Evolutionary conservation across 1,140 invertebrate genomes (phyloP).

Genomic region (Hycleus cichorii): DNA sequence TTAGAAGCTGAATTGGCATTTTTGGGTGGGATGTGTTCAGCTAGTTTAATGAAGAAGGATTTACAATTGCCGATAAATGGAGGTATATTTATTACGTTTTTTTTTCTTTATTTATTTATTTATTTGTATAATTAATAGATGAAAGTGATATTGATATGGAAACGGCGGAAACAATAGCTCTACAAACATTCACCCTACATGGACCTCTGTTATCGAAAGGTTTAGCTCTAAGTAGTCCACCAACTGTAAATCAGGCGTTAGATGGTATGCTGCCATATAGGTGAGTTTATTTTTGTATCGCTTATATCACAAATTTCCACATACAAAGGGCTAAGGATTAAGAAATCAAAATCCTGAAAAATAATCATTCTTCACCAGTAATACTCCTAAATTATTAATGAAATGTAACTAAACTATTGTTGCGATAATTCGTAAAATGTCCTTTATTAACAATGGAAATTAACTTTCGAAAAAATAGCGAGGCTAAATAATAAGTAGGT

Average conservation of each 20-base stretch:
- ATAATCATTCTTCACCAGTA: too few relatives aligned
- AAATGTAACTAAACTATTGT: too few relatives aligned
- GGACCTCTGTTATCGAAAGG: slow-evolving; percentile 76
- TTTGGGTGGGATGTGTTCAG: slow-evolving; percentile 83
- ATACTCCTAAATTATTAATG: too few relatives aligned
- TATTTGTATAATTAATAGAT: slow-evolving; percentile 42
- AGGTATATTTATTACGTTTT: slow-evolving; percentile 41
- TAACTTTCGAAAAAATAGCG: too few relatives aligned
- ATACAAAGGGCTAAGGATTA: too few relatives aligned
- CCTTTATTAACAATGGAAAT: too few relatives aligned
- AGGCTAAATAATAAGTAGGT: too few relatives aligned
- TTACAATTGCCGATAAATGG: slow-evolving; percentile 62
- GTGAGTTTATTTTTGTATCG: slow-evolving; percentile 46
- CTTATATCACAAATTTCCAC: too few relatives aligned
- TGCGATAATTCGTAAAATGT: too few relatives aligned
- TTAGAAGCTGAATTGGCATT: slow-evolving; percentile 88
- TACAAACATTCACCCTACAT: slow-evolving; percentile 65
- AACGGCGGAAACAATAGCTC: slow-evolving; percentile 62
- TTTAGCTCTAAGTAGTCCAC: slow-evolving; percentile 78
- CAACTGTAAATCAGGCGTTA: slow-evolving; percentile 81
- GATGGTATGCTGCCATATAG: slow-evolving; percentile 83
- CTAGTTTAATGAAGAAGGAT: slow-evolving; percentile 81
- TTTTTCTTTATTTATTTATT: not conserved
- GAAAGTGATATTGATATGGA: slow-evolving; percentile 68
- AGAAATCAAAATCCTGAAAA: too few relatives aligned